phyloP scores from a whole-genome alignment of 2,113 vertebrate species.

The Ondatra zibethicus region DNA sequence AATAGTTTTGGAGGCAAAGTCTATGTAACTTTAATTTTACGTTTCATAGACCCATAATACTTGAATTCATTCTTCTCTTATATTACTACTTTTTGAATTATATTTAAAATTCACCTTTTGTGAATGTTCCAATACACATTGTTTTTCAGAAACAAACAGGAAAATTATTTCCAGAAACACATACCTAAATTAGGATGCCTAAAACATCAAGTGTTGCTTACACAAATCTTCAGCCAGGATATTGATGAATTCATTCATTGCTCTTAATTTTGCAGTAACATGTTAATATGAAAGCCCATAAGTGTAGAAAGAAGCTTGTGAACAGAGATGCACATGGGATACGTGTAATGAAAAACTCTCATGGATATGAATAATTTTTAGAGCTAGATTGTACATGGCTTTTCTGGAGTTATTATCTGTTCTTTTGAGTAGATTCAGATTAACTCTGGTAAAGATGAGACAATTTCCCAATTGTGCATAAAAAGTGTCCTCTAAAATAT shows the following conservation, averaged over 20 bases:
- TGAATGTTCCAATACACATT: not conserved
- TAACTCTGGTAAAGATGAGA: not conserved
- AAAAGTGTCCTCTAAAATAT: not conserved
- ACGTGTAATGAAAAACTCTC: not conserved
- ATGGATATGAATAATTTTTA: rapidly evolving
- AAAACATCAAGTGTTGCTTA: not conserved
- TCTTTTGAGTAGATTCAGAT: not conserved
- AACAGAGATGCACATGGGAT: not conserved
- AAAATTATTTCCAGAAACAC: not conserved
- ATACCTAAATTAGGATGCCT: not conserved
- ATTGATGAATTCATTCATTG: not conserved
- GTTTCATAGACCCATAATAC: not conserved
- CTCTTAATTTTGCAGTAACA: not conserved
- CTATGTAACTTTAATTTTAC: not conserved
- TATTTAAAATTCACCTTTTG: not conserved
- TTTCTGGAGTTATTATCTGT: too few relatives aligned
- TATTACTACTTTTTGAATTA: not conserved
- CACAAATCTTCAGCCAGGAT: not conserved
- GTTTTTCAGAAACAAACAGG: not conserved
- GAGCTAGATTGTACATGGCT: not conserved
- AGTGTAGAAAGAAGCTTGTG: not conserved
- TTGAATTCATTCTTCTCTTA: not conserved
- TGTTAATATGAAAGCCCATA: not conserved
- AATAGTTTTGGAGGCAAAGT: not conserved
- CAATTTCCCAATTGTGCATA: not conserved